Conservation (phyloP, 2,888 invertebrate genomes). For the Orthosia gothica region DNA sequence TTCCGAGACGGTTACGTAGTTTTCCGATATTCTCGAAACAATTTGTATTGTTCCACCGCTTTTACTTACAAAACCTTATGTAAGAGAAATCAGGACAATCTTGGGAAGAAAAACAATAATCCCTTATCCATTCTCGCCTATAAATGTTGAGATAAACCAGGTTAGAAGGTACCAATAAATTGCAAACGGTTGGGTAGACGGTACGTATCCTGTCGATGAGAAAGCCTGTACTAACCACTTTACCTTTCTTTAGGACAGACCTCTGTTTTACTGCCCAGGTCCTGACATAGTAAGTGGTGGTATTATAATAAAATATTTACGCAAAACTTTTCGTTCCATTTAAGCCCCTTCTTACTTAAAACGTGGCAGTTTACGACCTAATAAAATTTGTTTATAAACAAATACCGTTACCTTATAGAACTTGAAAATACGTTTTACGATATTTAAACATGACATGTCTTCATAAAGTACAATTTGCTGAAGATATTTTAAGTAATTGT, state of each 20-base stretch:
- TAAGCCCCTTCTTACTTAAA: conserved; percentile 38
- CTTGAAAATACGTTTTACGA: conserved; percentile 7
- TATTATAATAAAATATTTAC: conserved; percentile 62
- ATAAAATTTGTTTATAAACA: conserved; percentile 48
- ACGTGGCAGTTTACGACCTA: conserved; percentile 43
- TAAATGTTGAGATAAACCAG: conserved; percentile 62
- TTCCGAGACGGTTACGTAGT: conserved; percentile 18
- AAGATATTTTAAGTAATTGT: not conserved
- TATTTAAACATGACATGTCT: not conserved
- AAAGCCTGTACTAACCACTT: conserved; percentile 50
- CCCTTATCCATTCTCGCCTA: conserved; percentile 44
- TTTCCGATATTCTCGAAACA: conserved; percentile 37
- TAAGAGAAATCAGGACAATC: conserved; percentile 58
- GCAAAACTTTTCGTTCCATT: conserved; percentile 49
- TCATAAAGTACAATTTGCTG: not conserved
- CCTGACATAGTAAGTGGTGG: conserved; percentile 50
- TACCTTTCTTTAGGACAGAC: conserved; percentile 61
- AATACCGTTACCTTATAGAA: conserved; percentile 20
- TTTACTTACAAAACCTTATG: conserved; percentile 42
- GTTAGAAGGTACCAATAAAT: conserved; percentile 53
- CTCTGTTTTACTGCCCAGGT: conserved; percentile 62
- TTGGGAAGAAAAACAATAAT: conserved; percentile 58
- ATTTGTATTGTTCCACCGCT: conserved; percentile 37
- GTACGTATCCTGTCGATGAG: conserved; percentile 20
- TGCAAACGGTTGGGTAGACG: conserved; percentile 42